Evolutionary conservation across 2,797 vertebrate genomes (phyloP).

Genomic region (Catamblyrhynchus diadema): DNA sequence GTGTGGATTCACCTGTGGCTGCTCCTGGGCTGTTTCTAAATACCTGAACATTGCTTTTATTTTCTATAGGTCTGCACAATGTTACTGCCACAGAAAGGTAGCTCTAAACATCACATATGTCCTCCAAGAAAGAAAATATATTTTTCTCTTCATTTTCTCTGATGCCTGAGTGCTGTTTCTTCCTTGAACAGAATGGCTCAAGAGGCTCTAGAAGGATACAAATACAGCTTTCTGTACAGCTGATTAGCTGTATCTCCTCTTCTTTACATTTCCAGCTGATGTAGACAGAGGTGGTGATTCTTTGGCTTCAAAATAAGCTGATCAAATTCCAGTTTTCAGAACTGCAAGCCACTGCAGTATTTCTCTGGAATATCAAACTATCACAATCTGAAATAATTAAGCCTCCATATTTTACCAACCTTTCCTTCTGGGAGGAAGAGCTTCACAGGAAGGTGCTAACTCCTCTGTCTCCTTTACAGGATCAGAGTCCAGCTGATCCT

Average conservation of each 20-base stretch:
- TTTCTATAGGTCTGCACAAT: neutral
- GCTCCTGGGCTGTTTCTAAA: neutral
- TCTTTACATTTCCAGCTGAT: neutral
- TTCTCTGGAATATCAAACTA: neutral
- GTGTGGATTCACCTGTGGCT: neutral
- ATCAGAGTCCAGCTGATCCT: neutral
- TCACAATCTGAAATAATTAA: neutral
- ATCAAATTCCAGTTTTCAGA: neutral
- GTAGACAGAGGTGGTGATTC: neutral
- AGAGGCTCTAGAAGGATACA: neutral
- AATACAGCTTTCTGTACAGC: neutral
- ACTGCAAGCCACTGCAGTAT: neutral
- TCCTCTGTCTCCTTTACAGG: neutral
- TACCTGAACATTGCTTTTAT: neutral
- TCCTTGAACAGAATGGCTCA: neutral
- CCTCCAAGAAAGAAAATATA: neutral
- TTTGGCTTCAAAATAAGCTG: neutral
- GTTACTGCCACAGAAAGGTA: neutral
- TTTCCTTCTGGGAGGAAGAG: neutral
- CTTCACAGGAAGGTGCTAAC: neutral
- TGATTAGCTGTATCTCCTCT: neutral
- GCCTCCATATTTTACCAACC: neutral
- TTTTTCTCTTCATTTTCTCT: neutral
- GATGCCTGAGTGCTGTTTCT: neutral
- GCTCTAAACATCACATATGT: neutral